Conservation (phyloP, 2,113 vertebrate genomes). For the Eidolon helvum region DNA sequence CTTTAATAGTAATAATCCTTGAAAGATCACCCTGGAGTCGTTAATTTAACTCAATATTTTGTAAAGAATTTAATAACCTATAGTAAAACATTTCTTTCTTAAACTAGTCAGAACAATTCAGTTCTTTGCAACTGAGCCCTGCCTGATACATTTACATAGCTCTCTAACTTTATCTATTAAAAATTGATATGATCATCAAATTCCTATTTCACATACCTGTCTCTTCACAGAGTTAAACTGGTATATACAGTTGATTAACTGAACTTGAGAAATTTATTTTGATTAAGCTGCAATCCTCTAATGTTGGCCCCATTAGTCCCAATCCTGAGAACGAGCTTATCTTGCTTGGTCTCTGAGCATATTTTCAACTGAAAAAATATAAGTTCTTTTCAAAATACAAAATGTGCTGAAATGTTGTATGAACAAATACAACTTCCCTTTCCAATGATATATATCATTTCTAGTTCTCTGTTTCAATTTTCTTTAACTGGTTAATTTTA, state of each 20-base stretch:
- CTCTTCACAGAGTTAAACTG: background rate
- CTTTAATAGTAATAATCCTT: background rate
- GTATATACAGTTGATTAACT: background rate
- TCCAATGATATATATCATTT: background rate
- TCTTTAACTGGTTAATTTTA: background rate
- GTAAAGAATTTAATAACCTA: background rate
- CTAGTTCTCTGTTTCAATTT: background rate
- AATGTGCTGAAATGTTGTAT: background rate
- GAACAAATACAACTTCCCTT: background rate
- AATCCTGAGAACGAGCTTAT: background rate
- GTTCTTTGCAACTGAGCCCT: background rate
- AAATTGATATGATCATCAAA: background rate
- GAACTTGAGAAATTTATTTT: background rate
- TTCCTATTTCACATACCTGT: background rate
- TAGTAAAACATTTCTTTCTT: background rate
- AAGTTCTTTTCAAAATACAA: background rate
- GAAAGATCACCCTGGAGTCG: background rate
- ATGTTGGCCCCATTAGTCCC: background rate
- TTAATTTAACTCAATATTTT: background rate
- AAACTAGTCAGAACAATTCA: background rate
- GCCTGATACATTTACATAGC: background rate
- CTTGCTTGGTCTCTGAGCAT: background rate
- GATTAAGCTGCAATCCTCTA: background rate
- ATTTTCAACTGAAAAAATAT: constrained; percentile 15
- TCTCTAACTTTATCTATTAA: background rate